Conservation (phyloP, 2,888 invertebrate species). For the Keiferia lycopersicella region DNA sequence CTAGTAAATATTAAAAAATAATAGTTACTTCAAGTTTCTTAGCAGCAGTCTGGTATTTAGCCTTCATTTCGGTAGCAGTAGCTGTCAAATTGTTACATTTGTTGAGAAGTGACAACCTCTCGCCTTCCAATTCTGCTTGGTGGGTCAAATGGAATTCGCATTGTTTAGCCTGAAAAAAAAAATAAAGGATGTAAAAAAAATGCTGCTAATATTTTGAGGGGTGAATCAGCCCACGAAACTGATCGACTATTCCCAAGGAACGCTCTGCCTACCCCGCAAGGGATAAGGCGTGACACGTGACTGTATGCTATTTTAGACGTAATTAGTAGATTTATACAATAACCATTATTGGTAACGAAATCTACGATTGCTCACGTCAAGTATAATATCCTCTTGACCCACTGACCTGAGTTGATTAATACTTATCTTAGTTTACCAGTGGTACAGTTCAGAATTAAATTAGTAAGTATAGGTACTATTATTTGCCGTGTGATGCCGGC, state of each 20-base stretch:
- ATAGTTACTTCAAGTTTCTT: constrained; percentile 52
- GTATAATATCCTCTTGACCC: neutral
- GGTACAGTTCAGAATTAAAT: too few relatives aligned
- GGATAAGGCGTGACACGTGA: neutral
- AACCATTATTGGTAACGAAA: neutral
- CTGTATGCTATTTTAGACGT: neutral
- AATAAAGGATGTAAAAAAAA: neutral
- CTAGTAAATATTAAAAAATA: too few relatives aligned
- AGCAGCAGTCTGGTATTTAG: constrained; percentile 52
- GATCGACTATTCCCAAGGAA: too few relatives aligned
- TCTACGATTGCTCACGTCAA: neutral
- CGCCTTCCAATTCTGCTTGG: constrained; percentile 61
- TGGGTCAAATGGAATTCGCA: constrained; percentile 62
- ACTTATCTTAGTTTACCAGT: neutral
- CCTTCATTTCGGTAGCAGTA: constrained; percentile 52
- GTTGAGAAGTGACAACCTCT: constrained; percentile 54
- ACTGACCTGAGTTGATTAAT: neutral
- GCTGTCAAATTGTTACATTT: constrained; percentile 53
- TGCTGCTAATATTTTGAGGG: too few relatives aligned
- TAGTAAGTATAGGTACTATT: too few relatives aligned
- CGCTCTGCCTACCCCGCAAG: neutral
- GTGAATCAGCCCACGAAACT: too few relatives aligned
- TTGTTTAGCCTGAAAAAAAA: constrained; percentile 54
- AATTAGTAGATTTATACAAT: too few relatives aligned
- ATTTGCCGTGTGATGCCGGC: too few relatives aligned